These are phyloP conservation scores for Heterodera carotae DNA, from an alignment of 1,140 invertebrate species.

Conservation along the genomic window DNA sequence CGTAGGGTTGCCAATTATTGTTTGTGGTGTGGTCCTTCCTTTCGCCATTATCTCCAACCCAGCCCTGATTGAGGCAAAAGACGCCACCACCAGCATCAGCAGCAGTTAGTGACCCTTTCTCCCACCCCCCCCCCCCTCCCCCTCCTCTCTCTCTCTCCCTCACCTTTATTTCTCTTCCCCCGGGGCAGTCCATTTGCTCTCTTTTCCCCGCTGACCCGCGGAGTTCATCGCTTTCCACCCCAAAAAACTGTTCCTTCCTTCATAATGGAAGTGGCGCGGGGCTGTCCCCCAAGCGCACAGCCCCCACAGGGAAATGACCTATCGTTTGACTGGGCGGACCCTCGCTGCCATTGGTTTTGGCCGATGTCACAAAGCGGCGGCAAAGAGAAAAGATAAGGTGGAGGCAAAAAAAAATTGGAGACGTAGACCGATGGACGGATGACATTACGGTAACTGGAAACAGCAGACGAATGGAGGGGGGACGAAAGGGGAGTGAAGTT, in stretches of 20 bases:
- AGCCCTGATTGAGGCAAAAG: neutral
- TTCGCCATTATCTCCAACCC: neutral
- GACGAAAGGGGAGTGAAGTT: conserved; percentile 35
- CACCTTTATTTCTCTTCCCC: no score
- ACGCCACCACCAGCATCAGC: neutral
- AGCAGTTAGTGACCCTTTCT: neutral
- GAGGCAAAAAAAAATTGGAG: neutral
- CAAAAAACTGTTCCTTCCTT: neutral
- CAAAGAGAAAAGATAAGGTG: no score
- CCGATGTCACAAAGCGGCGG: neutral
- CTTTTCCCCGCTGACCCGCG: neutral
- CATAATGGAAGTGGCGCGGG: neutral
- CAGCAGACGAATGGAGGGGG: neutral
- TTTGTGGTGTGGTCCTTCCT: neutral
- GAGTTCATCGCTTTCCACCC: neutral
- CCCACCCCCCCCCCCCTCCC: no score
- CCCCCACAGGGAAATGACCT: neutral
- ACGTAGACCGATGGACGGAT: neutral
- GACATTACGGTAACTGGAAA: neutral
- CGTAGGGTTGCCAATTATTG: neutral
- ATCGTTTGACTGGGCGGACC: neutral
- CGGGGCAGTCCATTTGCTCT: neutral
- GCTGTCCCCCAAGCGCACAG: neutral
- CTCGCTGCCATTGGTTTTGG: neutral
- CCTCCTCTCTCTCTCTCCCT: neutral